Conservation (phyloP, 2,797 vertebrate genomes). For the Acipenser transmontanus region DNA sequence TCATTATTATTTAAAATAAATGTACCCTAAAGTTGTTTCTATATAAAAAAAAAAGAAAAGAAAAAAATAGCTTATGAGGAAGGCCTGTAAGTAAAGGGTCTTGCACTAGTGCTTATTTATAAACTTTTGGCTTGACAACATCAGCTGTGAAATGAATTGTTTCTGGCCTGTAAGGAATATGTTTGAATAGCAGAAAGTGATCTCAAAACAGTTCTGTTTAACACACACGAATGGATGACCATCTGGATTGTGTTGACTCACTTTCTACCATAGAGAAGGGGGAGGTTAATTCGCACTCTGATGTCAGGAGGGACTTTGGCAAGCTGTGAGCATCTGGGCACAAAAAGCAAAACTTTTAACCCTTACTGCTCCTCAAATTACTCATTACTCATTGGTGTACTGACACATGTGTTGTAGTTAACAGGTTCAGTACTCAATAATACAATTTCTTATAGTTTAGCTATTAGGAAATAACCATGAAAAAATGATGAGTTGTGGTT, state of each 20-base stretch:
- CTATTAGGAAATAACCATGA: no score
- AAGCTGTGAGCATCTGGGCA: not conserved
- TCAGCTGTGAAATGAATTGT: constrained; percentile 1
- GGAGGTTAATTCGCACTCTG: not conserved
- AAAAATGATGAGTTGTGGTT: no score
- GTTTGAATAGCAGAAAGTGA: constrained; percentile 3
- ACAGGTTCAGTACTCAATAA: no score
- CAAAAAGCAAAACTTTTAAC: not conserved
- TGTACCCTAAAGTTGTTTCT: no score
- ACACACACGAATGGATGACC: not conserved
- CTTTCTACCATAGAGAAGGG: not conserved
- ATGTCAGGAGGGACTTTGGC: not conserved
- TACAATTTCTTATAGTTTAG: no score
- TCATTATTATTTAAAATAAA: no score
- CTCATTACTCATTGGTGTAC: no score
- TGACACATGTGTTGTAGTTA: no score
- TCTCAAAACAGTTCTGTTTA: not conserved
- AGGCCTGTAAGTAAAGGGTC: no score
- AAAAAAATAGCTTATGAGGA: no score
- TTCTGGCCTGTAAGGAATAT: not conserved
- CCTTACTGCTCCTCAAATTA: not conserved
- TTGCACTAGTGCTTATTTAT: not conserved
- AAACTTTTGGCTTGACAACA: not conserved
- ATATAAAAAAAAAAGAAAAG: no score
- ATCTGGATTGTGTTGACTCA: constrained; percentile 4